Evolutionary conservation across 2,797 vertebrate species (phyloP).

Genomic region (Geotrypetes seraphini): DNA sequence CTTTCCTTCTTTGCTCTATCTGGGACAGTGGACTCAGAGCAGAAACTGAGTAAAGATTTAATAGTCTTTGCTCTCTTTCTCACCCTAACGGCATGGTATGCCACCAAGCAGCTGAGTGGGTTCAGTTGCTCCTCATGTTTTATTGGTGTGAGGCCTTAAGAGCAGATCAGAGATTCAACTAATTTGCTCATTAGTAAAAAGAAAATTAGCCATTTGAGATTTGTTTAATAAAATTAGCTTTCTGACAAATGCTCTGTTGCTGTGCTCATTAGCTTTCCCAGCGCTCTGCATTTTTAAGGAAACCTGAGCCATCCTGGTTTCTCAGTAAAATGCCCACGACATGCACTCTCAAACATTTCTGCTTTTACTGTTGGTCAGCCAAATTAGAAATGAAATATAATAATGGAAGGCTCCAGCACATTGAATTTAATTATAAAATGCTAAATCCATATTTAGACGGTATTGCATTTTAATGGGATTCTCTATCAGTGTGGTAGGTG

Average conservation of each 20-base stretch:
- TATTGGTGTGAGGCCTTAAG: conserved; percentile 32
- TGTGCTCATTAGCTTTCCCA: conserved; percentile 10
- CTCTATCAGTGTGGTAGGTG: too few relatives aligned
- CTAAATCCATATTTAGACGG: neutral
- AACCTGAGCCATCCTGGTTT: neutral
- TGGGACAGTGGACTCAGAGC: neutral
- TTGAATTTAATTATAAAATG: neutral
- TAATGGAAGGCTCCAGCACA: neutral
- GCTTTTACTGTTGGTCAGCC: neutral
- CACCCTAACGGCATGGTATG: neutral
- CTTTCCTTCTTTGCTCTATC: neutral
- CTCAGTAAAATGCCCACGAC: conserved; percentile 3
- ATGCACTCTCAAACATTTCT: neutral
- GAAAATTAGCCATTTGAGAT: conserved; percentile 38
- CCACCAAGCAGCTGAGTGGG: neutral
- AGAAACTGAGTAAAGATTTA: neutral
- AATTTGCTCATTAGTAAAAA: conserved; percentile 27
- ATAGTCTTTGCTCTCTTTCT: neutral
- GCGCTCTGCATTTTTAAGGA: conserved; percentile 25
- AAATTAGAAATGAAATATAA: neutral
- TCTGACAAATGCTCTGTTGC: conserved; percentile 32
- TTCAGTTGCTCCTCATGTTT: conserved; percentile 21
- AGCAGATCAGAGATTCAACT: conserved; percentile 31
- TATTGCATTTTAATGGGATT: too few relatives aligned
- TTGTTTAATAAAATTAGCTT: conserved; percentile 24